A percentile compares a stretch with the other conserved stretches of the same genome.
phyloP scores from a whole-genome alignment of 2,797 vertebrate species.

The Mycteria americana region DNA sequence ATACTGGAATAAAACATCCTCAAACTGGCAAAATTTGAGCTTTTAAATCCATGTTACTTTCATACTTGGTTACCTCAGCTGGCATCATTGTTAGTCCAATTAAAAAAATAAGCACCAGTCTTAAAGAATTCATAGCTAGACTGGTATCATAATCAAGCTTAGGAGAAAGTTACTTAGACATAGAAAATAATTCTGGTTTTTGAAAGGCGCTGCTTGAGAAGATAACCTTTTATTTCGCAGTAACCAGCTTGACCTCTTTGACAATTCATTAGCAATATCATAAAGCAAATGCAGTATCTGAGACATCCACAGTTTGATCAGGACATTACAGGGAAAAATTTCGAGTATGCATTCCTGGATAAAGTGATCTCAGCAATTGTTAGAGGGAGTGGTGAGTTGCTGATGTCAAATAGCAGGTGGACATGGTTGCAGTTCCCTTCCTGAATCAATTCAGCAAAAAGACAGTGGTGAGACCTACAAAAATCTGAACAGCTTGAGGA shows the following conservation, averaged over 20 bases:
- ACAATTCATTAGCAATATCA: background rate
- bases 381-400: background rate
- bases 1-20: background rate
- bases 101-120: background rate
- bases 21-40: background rate
- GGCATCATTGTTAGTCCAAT: background rate
- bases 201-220: background rate
- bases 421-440: background rate
- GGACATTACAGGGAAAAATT: background rate
- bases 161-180: background rate
- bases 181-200: background rate
- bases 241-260: background rate
- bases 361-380: background rate
- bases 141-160: background rate
- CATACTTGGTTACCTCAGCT: background rate
- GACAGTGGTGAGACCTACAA: background rate
- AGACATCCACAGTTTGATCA: background rate
- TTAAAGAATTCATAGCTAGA: background rate
- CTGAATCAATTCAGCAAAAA: background rate
- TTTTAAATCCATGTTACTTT: slow-evolving; percentile 7
- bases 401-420: background rate
- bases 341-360: background rate
- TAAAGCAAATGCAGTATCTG: background rate
- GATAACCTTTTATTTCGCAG: background rate
- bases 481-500: background rate